Evolutionary conservation across 1,140 invertebrate genomes (phyloP), one percentile per base, ranked within the genome.

Genomic region (Drosophila kepulauana): DNA sequence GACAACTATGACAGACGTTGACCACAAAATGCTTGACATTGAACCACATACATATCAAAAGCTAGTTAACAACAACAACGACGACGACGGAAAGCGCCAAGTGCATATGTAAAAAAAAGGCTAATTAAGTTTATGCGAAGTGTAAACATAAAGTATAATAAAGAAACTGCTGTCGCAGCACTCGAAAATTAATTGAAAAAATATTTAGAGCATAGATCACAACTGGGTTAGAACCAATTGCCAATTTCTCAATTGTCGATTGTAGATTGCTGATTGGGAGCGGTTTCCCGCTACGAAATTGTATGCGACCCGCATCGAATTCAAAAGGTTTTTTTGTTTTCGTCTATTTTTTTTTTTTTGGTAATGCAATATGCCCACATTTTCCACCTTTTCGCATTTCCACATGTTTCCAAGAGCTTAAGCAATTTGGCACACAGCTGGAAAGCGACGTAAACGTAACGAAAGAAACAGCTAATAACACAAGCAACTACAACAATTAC

Each of bases 11-110:
- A 82, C 79, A 78, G 79, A 81, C 74, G 79, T 48, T 73, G 71
- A 82, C 79, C 78, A 87, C 82, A 76, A 66, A 79, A 52, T 46
- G 76, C 75, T 75, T 86, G 82, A 86, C 82, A 87, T 86, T 86
- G 82, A 87, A 87, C 72, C 59, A 75, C 66, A 75, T 75, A 63
- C 66, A 75, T 57, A 62, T 63, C 28, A 65, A 25, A 25, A 58
- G 64, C 41, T 62, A 59, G 64, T 35, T 67, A 43, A 52, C 30
- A 54, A 54, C 52, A 28, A 64, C 51, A 46, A 49, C 62, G 5
- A n/a, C 48, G 13, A 10, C 35, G 13, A 52, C 1, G 49, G 20
- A 68, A 67, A 54, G 46, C 28, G 64, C 48, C 38, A 68, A 74
- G 71, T 74, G 64, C 70, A 67, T 54, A 20, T 61, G 45, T 38